Conservation (phyloP, 1,140 invertebrate genomes). For the Eubasilissa regina region DNA sequence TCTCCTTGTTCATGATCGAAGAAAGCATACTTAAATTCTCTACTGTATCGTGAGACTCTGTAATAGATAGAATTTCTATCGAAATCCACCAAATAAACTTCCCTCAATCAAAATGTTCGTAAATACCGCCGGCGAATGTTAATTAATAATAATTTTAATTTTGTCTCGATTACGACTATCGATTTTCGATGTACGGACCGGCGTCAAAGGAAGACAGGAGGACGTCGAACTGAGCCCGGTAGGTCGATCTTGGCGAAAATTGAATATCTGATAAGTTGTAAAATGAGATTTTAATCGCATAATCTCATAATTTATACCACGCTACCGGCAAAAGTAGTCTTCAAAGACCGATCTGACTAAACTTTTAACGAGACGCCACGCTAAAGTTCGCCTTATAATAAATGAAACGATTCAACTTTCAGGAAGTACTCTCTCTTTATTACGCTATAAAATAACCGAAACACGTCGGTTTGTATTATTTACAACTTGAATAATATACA, state of each 20-base stretch:
- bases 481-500: no score
- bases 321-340: background rate
- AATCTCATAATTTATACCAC: background rate
- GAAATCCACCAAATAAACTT: no score
- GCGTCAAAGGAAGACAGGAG: background rate
- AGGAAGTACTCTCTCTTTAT: no score
- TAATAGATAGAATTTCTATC: no score
- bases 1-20: no score
- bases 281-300: constrained; percentile 9
- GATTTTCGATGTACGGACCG: background rate
- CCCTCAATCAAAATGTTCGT: background rate
- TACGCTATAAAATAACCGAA: no score
- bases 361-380: background rate
- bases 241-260: background rate
- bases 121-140: background rate
- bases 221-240: background rate
- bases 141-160: background rate
- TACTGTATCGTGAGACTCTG: no score
- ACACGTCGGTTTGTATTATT: no score
- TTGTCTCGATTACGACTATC: background rate
- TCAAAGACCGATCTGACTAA: background rate
- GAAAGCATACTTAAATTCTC: no score
- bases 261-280: constrained; percentile 6
- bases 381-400: constrained; percentile 1
- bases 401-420: background rate